Conservation (phyloP, 2,113 vertebrate genomes). For the Ciconia maguari region DNA sequence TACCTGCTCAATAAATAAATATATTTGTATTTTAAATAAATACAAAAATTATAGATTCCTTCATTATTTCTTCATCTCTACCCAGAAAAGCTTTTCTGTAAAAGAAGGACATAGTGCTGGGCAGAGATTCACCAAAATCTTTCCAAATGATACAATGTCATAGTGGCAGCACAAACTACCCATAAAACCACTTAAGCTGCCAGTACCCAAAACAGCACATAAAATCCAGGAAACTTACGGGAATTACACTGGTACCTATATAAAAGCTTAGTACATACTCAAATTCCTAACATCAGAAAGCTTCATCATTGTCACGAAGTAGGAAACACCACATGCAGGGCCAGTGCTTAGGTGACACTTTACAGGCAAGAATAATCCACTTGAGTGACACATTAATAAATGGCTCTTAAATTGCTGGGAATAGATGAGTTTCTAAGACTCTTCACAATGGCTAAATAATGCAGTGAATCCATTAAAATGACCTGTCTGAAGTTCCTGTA, state of each 20-base stretch:
- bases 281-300: neutral
- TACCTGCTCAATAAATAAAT: neutral
- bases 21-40: neutral
- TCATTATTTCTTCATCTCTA: neutral
- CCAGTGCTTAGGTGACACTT: neutral
- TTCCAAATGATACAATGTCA: neutral
- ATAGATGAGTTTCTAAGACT: neutral
- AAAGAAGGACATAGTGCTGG: neutral
- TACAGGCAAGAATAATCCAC: neutral
- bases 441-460: neutral
- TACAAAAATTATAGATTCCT: neutral
- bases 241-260: neutral
- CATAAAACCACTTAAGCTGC: slow-evolving; percentile 8
- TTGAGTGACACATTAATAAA: slow-evolving; percentile 18
- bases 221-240: neutral
- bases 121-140: neutral
- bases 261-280: neutral
- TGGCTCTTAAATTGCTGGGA: neutral
- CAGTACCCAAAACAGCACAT: neutral
- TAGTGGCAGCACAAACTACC: neutral
- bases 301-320: neutral
- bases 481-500: neutral
- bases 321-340: neutral
- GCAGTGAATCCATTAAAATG: neutral
- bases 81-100: neutral